Evolutionary conservation across 2,113 vertebrate genomes (phyloP).

Genomic region (Oreocharis arfaki): DNA sequence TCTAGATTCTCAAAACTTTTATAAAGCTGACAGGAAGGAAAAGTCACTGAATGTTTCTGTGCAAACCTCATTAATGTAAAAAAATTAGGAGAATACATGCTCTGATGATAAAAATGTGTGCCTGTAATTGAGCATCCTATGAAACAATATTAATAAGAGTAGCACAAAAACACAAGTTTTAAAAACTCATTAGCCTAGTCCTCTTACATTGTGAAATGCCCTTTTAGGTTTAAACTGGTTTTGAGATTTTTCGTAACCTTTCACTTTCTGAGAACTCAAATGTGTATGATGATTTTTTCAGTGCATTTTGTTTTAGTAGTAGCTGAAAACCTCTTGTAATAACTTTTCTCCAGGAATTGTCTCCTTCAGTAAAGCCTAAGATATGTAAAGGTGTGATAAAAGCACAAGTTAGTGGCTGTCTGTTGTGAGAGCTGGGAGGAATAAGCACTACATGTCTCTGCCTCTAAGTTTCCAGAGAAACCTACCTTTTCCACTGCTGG

Average conservation of each 20-base stretch:
- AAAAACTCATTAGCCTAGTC: neutral
- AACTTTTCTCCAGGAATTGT: neutral
- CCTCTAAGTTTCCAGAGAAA: neutral
- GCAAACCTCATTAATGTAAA: neutral
- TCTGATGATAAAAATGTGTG: neutral
- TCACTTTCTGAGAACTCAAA: neutral
- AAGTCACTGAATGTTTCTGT: neutral
- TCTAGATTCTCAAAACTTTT: neutral
- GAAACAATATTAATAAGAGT: neutral
- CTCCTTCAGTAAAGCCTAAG: neutral
- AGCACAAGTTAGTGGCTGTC: neutral
- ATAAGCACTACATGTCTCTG: neutral
- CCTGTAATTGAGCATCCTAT: neutral
- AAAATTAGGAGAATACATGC: neutral
- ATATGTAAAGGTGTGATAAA: neutral
- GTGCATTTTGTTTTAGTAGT: neutral
- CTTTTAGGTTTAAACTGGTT: neutral
- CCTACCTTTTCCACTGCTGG: neutral
- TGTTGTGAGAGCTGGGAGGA: neutral
- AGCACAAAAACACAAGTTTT: neutral
- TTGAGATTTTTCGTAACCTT: neutral
- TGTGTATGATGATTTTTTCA: neutral
- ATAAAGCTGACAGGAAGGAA: neutral
- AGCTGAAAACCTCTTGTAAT: neutral
- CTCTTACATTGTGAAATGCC: neutral